A percentile compares a stretch with the other conserved stretches of the same genome.
Conservation (phyloP, 2,797 vertebrate species). For the Gymnocypris eckloni region DNA sequence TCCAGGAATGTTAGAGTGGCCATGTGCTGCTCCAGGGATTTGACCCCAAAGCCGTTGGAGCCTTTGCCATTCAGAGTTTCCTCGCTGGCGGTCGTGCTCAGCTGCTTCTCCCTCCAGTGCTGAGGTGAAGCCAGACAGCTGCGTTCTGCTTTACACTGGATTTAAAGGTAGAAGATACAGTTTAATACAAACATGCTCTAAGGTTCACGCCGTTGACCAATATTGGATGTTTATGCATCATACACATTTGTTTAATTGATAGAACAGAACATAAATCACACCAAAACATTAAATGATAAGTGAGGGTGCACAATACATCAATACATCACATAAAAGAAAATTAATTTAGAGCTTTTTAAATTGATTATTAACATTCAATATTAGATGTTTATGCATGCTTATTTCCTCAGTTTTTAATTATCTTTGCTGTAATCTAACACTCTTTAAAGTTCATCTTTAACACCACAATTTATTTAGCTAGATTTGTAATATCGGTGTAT, state of each 20-base stretch:
- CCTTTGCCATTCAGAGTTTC: conserved; percentile 79
- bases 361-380: background rate
- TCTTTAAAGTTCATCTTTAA: background rate
- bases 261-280: background rate
- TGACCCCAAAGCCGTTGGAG: conserved; percentile 82
- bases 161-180: background rate
- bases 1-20: conserved; percentile 86
- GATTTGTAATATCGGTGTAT: background rate
- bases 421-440: background rate
- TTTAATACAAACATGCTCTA: conserved; percentile 1
- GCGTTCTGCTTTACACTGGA: conserved; percentile 82
- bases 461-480: background rate
- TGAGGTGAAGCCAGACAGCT: conserved; percentile 82
- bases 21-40: conserved; percentile 86
- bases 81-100: conserved; percentile 77
- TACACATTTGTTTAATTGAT: background rate
- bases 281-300: background rate
- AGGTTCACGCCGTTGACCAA: background rate
- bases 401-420: background rate
- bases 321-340: background rate
- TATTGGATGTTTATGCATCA: background rate
- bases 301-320: background rate
- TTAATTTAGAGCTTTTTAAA: background rate
- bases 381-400: background rate
- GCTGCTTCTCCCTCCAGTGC: conserved; percentile 85